Percentiles rank a stretch among this genome's conserved stretches.
Evolutionary conservation across 2,888 invertebrate genomes (phyloP).

Genomic region (Abrostola triplasia): DNA sequence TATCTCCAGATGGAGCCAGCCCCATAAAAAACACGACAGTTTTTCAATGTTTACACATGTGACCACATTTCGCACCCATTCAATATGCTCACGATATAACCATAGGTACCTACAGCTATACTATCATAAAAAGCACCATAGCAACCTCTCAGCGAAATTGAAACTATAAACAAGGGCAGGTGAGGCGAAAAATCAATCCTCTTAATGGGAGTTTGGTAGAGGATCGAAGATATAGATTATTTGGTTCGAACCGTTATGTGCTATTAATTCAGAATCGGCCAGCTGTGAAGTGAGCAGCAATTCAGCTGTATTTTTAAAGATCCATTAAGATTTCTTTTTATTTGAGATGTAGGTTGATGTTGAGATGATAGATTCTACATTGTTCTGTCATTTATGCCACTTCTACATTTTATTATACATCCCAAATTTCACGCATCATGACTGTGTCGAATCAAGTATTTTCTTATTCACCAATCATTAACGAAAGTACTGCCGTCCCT

Average conservation of each 20-base stretch:
- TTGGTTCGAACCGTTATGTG: constrained; percentile 4
- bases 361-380: no score
- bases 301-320: not conserved
- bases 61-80: constrained; percentile 42
- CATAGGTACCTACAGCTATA: constrained; percentile 13
- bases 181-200: constrained; percentile 59
- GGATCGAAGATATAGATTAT: constrained; percentile 17
- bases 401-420: no score
- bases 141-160: constrained; percentile 65
- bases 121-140: constrained; percentile 48
- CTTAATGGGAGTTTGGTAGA: constrained; percentile 47
- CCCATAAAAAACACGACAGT: constrained; percentile 48
- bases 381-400: no score
- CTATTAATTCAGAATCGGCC: constrained; percentile 1
- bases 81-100: constrained; percentile 17
- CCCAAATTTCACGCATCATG: no score
- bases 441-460: no score
- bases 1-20: constrained; percentile 39
- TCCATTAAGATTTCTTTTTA: not conserved
- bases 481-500: no score
- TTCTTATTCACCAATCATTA: no score
- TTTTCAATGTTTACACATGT: constrained; percentile 50
- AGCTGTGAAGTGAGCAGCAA: not conserved
- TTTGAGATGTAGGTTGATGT: no score
- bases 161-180: constrained; percentile 63